Conservation (phyloP, 2,888 invertebrate genomes). For the Luffia ferchaultella region DNA sequence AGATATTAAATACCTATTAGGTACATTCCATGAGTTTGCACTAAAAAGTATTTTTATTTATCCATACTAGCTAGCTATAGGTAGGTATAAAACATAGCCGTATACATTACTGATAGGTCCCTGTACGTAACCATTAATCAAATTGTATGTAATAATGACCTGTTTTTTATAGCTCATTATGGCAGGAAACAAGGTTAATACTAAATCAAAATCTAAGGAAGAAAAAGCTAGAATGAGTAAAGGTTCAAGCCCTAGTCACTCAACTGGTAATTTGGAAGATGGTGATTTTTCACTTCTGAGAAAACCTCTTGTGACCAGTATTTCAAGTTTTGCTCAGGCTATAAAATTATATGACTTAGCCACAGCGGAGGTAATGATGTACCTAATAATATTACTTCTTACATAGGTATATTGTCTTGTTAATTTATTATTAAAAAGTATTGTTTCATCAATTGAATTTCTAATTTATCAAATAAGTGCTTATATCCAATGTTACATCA, state of each 20-base stretch:
- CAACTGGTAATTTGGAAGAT: conserved; percentile 43
- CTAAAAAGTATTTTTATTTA: neutral
- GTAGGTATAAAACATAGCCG: neutral
- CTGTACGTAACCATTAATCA: neutral
- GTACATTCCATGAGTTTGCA: neutral
- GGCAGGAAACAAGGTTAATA: conserved; percentile 51
- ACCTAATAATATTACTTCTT: conserved; percentile 3
- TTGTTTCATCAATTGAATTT: too few relatives aligned
- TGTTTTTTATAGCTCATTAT: conserved; percentile 27
- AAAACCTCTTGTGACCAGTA: conserved; percentile 74
- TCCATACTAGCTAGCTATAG: neutral
- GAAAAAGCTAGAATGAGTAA: conserved; percentile 42
- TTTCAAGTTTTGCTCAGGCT: conserved; percentile 75
- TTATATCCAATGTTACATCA: too few relatives aligned
- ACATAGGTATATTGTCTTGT: neutral
- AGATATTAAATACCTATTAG: neutral
- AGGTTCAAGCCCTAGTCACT: conserved; percentile 23
- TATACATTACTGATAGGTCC: neutral
- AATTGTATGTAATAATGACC: conserved; percentile 8
- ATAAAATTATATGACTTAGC: conserved; percentile 77
- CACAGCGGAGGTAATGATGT: conserved; percentile 72
- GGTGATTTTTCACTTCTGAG: conserved; percentile 65
- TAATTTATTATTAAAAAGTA: too few relatives aligned
- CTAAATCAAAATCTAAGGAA: conserved; percentile 46
- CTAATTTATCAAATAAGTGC: too few relatives aligned